Base-by-base conservation (phyloP, 2,888 invertebrate genomes). In the Aspidiotus rigidus region DNA sequence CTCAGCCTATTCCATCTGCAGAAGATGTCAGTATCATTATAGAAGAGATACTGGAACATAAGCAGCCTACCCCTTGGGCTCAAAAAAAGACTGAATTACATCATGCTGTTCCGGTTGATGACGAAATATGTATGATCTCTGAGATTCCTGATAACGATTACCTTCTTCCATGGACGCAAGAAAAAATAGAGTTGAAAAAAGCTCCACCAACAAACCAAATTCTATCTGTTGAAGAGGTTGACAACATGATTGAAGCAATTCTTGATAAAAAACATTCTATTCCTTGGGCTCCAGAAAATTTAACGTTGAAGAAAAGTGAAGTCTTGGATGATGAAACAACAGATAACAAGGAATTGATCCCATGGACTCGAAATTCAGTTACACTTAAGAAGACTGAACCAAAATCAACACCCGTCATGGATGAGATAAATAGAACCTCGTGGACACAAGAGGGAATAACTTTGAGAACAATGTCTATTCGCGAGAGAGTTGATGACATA, bases 121-220 rank as follows among this genome's bases (percentile, higher is more conserved):
- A 28, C 5, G 28, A 28, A 28, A 5, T 5, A 28, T n/a, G n/a
- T n/a, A n/a, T n/a, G 28, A 28, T 28, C n/a, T 28, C 28, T 28
- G 28, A 28, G 28, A 28, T 28, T 1, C 28, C 28, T 28, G 28
- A 28, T 5, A 28, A 28, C 28, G 28, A 28, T 28, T 28, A 28
- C 5, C 28, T 73, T 6, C 76, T 75, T 40, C 77, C 78, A 3
- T 79, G 78, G 78, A 77, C 76, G 0, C 75, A 79, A 69, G 78
- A 79, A 70, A 75, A 74, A 61, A 73, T 78, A 8, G 73, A 73
- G 7, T 54, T 79, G 57, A 78, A 77, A 71, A 77, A 49, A 49
- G 49, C 49, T 49, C 11, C n/a, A 49, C 49, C 49, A 49, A 13
- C 49, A 49, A n/a, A 49, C 6, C 28, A 28, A 28, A 49, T 49